phyloP scores from a whole-genome alignment of 2,888 invertebrate genomes.

The Coremacera marginata region DNA sequence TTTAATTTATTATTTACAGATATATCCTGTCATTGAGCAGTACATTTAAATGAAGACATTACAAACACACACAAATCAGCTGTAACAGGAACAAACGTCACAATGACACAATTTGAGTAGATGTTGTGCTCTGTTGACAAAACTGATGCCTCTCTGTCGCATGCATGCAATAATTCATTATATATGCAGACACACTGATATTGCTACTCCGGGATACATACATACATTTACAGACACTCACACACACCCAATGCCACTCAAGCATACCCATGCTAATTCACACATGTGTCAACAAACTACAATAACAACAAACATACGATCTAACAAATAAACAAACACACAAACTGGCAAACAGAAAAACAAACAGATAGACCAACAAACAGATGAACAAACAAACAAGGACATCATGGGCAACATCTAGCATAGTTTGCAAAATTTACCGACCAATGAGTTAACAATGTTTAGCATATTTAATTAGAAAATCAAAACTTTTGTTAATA shows the following conservation, averaged over 20 bases:
- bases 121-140: not conserved
- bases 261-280: not conserved
- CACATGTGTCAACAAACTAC: not conserved
- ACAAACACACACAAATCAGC: not conserved
- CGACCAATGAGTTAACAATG: not conserved
- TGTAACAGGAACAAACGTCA: no score
- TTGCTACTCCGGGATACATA: no score
- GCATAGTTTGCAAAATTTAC: not conserved
- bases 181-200: not conserved
- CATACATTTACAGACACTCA: not conserved
- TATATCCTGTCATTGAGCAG: not conserved
- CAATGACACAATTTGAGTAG: not conserved
- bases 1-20: not conserved
- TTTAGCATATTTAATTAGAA: conserved; percentile 1
- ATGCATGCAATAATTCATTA: not conserved
- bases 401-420: not conserved
- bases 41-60: not conserved
- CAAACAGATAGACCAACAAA: not conserved
- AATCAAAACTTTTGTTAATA: conserved; percentile 1
- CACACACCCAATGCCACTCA: not conserved
- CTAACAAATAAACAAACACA: not conserved
- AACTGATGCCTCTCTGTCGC: not conserved
- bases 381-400: not conserved
- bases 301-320: not conserved
- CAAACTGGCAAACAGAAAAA: no score